Conservation (phyloP, 2,113 vertebrate species). For the Takifugu flavidus region DNA sequence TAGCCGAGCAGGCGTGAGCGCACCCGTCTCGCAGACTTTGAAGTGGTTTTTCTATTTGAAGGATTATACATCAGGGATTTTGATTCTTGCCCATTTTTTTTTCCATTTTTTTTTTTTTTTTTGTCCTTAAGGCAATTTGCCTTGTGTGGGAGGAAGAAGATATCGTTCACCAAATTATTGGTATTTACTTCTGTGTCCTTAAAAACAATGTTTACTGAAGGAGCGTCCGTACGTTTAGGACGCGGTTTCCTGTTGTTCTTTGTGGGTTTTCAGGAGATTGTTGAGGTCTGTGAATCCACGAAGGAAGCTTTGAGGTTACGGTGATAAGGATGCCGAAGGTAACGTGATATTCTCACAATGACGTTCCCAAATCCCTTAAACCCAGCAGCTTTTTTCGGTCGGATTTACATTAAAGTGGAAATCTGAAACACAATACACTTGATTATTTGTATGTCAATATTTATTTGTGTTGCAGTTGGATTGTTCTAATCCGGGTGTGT, state of each 20-base stretch:
- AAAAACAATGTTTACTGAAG: constrained; percentile 51
- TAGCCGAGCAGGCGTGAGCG: constrained; percentile 59
- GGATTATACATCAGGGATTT: constrained; percentile 76
- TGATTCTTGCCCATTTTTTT: constrained; percentile 69
- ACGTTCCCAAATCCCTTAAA: constrained; percentile 21
- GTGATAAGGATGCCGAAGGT: constrained; percentile 16
- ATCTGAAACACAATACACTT: constrained; percentile 31
- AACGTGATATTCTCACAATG: constrained; percentile 7
- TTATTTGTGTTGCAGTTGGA: constrained; percentile 55
- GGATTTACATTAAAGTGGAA: constrained; percentile 37
- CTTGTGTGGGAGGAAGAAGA: constrained; percentile 60
- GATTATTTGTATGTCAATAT: constrained; percentile 5
- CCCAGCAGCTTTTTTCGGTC: constrained; percentile 7
- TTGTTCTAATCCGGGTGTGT: constrained; percentile 59
- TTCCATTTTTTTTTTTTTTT: constrained; percentile 54
- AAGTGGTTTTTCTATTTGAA: constrained; percentile 78
- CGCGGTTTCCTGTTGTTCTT: no score
- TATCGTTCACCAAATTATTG: constrained; percentile 53
- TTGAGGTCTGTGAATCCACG: neutral
- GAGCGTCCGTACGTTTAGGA: neutral
- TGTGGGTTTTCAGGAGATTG: neutral
- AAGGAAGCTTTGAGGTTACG: neutral
- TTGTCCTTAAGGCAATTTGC: constrained; percentile 61
- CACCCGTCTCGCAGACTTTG: constrained; percentile 73
- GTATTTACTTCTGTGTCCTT: constrained; percentile 51